A percentile compares a stretch with the other conserved stretches of the same genome.
Conservation (phyloP, 2,797 vertebrate species). For the Scarus forsteni region DNA sequence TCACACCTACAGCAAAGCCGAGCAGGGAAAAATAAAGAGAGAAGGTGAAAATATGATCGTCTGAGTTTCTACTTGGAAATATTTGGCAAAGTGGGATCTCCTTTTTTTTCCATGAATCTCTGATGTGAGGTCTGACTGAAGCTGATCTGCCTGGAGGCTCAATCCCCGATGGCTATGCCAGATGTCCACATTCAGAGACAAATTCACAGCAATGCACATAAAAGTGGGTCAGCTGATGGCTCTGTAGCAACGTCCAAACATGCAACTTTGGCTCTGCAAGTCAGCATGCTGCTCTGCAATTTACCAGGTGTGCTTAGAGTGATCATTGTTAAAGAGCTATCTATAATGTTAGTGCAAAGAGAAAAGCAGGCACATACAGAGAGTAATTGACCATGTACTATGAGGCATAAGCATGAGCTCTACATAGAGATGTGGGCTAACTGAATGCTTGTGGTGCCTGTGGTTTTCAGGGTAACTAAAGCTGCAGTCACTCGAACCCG, state of each 20-base stretch:
- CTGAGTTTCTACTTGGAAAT: neutral
- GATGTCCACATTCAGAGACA: slow-evolving; percentile 58
- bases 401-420: slow-evolving; percentile 1
- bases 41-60: neutral
- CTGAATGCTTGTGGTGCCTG: slow-evolving; percentile 27
- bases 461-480: slow-evolving; percentile 44
- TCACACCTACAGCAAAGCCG: neutral
- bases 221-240: slow-evolving; percentile 47
- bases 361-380: slow-evolving; percentile 3
- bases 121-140: slow-evolving; percentile 9
- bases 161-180: slow-evolving; percentile 44
- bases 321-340: neutral
- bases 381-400: neutral
- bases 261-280: slow-evolving; percentile 21
- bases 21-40: neutral
- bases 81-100: neutral
- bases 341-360: slow-evolving; percentile 4
- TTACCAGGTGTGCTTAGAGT: neutral
- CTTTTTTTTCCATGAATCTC: slow-evolving; percentile 27
- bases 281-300: neutral
- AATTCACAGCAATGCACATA: slow-evolving; percentile 45
- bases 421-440: slow-evolving; percentile 1
- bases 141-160: slow-evolving; percentile 26
- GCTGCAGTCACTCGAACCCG: slow-evolving; percentile 55
- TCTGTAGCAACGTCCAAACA: slow-evolving; percentile 29